phyloP scores from a whole-genome alignment of 2,888 invertebrate genomes.

The Yponomeuta malinellus region DNA sequence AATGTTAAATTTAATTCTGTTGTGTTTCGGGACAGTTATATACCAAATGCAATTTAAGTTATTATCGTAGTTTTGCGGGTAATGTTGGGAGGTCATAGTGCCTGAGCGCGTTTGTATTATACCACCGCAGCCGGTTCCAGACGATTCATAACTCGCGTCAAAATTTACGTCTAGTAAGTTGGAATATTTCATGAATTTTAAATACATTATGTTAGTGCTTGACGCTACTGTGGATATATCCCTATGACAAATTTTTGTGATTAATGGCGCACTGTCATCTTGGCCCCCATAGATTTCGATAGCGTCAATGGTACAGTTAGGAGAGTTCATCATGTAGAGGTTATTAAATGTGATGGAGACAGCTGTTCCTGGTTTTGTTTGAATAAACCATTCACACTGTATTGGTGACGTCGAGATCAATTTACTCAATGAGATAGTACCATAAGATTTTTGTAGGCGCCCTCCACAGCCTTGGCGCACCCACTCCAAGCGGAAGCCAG shows the following conservation, averaged over 20 bases:
- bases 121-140: conserved; percentile 84
- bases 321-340: conserved; percentile 76
- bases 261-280: conserved; percentile 71
- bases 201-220: conserved; percentile 80
- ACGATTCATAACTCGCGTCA: conserved; percentile 53
- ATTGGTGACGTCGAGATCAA: conserved; percentile 74
- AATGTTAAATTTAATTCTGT: conserved; percentile 82
- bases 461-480: conserved; percentile 85
- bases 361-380: conserved; percentile 78
- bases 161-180: conserved; percentile 79
- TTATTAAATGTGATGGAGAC: conserved; percentile 79
- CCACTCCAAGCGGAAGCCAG: conserved; percentile 92
- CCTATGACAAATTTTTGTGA: conserved; percentile 78
- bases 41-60: conserved; percentile 87
- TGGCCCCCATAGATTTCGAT: conserved; percentile 81
- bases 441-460: conserved; percentile 70
- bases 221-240: conserved; percentile 69
- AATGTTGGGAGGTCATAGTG: conserved; percentile 85
- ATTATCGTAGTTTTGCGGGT: conserved; percentile 86
- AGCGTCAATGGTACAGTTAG: conserved; percentile 78
- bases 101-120: conserved; percentile 77
- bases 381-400: conserved; percentile 87
- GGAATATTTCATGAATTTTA: conserved; percentile 79
- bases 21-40: conserved; percentile 79
- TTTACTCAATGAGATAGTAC: conserved; percentile 78